phyloP scores from a whole-genome alignment of 2,888 invertebrate genomes.

The Drosophila aldrichi region DNA sequence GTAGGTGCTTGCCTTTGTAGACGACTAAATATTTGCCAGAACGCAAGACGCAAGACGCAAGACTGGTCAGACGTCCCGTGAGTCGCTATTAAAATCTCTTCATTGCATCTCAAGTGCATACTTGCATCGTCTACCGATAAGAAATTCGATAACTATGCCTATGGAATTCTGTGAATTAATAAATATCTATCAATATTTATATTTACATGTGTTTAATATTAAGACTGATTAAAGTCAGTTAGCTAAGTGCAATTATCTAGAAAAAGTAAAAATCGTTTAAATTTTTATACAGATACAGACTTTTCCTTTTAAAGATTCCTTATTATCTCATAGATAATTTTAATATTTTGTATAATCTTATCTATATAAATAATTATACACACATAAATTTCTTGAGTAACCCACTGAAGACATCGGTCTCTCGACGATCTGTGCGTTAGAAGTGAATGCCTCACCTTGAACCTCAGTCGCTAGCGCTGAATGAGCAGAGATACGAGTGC shows the following conservation, averaged over 20 bases:
- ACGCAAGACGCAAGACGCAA: constrained; percentile 12
- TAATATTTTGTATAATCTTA: no score
- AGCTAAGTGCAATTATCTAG: not conserved
- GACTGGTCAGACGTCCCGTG: constrained; percentile 23
- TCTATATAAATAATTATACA: not conserved
- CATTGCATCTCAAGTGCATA: constrained; percentile 12
- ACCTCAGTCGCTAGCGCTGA: constrained; percentile 44
- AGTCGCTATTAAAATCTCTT: constrained; percentile 34
- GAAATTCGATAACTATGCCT: no score
- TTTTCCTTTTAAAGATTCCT: not conserved
- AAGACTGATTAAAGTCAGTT: no score
- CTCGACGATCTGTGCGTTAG: constrained; percentile 55
- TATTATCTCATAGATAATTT: not conserved
- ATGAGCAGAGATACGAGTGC: constrained; percentile 13
- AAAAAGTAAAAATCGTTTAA: not conserved
- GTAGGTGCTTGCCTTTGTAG: not conserved
- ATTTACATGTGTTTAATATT: not conserved
- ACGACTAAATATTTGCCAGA: constrained; percentile 50
- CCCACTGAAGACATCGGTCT: constrained; percentile 32
- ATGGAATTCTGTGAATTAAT: not conserved
- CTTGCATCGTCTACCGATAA: not conserved
- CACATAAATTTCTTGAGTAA: constrained; percentile 26
- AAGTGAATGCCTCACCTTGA: constrained; percentile 72
- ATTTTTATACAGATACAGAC: no score
- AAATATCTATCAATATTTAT: not conserved